These are phyloP conservation scores for Troides oblongomaculatus DNA, from an alignment of 2,888 invertebrate genomes.

Conservation along the genomic window DNA sequence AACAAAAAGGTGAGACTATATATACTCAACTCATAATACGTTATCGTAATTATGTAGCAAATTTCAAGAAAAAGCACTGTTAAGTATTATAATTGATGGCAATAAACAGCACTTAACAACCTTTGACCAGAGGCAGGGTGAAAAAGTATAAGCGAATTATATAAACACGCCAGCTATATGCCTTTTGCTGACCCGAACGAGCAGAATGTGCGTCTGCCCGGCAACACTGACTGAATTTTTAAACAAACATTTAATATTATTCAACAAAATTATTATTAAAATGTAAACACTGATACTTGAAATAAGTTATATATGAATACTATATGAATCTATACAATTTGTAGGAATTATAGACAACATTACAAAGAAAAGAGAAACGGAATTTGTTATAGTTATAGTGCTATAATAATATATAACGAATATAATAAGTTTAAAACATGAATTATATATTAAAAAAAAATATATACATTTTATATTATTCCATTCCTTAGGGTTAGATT, in stretches of 20 bases:
- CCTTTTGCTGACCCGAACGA: slow-evolving; percentile 51
- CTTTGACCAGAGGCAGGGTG: slow-evolving; percentile 41
- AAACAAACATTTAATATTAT: neutral
- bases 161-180: slow-evolving; percentile 48
- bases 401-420: no score
- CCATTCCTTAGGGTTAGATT: no score
- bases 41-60: slow-evolving; percentile 15
- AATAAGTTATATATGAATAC: no score
- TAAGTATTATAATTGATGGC: slow-evolving; percentile 47
- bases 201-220: slow-evolving; percentile 37
- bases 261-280: no score
- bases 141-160: slow-evolving; percentile 62
- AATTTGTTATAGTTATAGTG: no score
- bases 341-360: no score
- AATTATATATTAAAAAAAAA: no score
- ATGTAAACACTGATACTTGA: no score
- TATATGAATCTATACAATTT: no score
- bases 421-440: no score
- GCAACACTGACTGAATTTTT: slow-evolving; percentile 27
- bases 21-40: neutral
- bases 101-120: slow-evolving; percentile 50
- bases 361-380: no score
- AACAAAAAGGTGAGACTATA: neutral
- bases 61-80: slow-evolving; percentile 33
- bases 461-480: no score